These are phyloP conservation scores for Phytoseiulus persimilis DNA, from an alignment of 2,888 invertebrate genomes.

Conservation along the genomic window DNA sequence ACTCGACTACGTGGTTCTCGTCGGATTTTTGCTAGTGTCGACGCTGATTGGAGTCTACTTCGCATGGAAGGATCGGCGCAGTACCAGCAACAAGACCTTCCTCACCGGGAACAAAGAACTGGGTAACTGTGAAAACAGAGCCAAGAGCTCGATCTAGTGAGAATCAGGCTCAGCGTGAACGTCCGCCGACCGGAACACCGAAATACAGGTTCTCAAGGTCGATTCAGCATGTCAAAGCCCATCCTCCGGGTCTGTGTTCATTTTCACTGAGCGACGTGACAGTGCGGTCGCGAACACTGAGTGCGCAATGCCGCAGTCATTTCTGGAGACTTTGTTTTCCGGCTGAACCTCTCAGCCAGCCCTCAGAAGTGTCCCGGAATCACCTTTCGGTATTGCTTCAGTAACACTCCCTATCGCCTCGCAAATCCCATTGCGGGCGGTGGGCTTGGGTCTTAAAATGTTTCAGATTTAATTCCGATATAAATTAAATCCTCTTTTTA, in stretches of 20 bases:
- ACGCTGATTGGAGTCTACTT: conserved; percentile 32
- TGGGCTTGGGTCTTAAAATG: no score
- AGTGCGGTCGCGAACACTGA: background rate
- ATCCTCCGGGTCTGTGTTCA: background rate
- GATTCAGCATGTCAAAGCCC: background rate
- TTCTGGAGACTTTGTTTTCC: no score
- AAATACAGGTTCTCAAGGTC: background rate
- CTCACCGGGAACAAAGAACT: conserved; percentile 37
- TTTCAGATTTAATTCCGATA: no score
- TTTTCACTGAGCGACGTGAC: background rate
- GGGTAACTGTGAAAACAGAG: background rate
- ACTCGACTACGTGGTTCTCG: conserved; percentile 1
- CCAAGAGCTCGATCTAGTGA: no score
- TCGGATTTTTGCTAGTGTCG: conserved; percentile 13
- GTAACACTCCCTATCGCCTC: no score
- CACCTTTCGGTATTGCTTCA: no score
- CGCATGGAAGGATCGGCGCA: conserved; percentile 30
- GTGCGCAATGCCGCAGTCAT: background rate
- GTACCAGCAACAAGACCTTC: conserved; percentile 30
- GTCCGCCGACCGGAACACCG: background rate
- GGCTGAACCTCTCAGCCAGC: no score
- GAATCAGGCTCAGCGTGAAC: background rate
- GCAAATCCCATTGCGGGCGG: no score
- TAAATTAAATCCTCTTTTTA: no score
- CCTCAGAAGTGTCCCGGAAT: no score